These are phyloP conservation scores for Probaryconus sp. DNA, from an alignment of 1,140 invertebrate genomes.

Conservation along the genomic window DNA sequence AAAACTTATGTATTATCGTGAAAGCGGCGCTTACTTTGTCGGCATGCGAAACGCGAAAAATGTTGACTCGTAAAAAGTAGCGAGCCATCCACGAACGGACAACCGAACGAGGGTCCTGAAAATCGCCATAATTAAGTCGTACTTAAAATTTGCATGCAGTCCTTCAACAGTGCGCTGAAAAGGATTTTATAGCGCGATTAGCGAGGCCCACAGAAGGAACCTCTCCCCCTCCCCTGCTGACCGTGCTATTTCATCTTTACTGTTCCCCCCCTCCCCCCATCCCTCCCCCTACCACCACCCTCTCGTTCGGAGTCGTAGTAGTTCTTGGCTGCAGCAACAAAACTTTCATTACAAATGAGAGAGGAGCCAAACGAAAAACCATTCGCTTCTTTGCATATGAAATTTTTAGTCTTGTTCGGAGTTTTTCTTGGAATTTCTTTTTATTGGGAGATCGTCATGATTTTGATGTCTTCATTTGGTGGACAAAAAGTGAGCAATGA, in stretches of 20 bases:
- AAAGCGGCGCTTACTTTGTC: slow-evolving; percentile 59
- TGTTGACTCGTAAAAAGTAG: slow-evolving; percentile 59
- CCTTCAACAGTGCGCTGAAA: slow-evolving; percentile 50
- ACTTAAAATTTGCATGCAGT: slow-evolving; percentile 66
- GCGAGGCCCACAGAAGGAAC: slow-evolving; percentile 26
- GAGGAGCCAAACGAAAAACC: no score
- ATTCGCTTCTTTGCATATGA: no score
- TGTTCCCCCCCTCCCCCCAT: no score
- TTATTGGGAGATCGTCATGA: no score
- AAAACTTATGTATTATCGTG: slow-evolving; percentile 54
- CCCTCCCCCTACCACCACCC: no score
- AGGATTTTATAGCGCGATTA: slow-evolving; percentile 66
- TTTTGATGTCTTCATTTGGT: slow-evolving; percentile 54
- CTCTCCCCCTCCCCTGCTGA: background rate
- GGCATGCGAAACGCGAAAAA: slow-evolving; percentile 55
- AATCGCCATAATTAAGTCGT: slow-evolving; percentile 70
- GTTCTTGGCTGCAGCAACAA: no score
- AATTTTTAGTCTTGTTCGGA: no score
- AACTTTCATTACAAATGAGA: no score
- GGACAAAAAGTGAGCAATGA: slow-evolving; percentile 47
- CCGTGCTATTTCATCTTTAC: background rate
- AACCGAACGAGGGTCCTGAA: slow-evolving; percentile 52
- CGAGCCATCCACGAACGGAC: slow-evolving; percentile 49
- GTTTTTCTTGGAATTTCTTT: no score
- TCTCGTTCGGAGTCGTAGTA: no score